These are phyloP conservation scores for Meiosimyza platycephala DNA, from an alignment of 2,888 invertebrate species.

Conservation along the genomic window DNA sequence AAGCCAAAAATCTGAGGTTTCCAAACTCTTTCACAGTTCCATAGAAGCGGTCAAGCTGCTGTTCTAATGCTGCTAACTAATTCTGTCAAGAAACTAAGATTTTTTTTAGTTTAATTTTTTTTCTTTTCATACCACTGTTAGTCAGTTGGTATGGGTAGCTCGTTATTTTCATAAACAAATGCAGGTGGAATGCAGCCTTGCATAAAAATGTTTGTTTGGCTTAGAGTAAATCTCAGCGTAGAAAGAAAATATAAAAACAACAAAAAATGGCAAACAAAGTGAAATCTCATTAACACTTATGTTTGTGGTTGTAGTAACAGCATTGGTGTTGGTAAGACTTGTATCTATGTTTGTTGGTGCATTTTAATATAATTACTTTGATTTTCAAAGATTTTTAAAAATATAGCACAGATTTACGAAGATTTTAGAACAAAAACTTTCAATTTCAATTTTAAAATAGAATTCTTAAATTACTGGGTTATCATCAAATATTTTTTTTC, in stretches of 20 bases:
- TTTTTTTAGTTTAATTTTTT: background rate
- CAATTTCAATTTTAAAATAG: too few relatives aligned
- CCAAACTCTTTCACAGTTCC: too few relatives aligned
- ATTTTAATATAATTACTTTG: constrained; percentile 3
- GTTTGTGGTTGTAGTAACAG: background rate
- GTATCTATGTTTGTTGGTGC: background rate
- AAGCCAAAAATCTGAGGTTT: too few relatives aligned
- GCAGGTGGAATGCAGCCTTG: background rate
- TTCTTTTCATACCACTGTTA: background rate
- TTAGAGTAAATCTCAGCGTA: background rate
- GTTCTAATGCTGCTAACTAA: too few relatives aligned
- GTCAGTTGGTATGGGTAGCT: background rate
- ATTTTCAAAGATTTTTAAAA: background rate
- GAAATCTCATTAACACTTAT: constrained; percentile 8
- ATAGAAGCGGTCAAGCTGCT: too few relatives aligned
- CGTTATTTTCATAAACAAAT: background rate
- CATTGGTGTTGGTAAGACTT: background rate
- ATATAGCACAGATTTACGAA: too few relatives aligned
- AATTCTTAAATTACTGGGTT: too few relatives aligned
- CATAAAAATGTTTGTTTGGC: constrained; percentile 1
- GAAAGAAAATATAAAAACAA: background rate
- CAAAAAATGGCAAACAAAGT: constrained; percentile 1
- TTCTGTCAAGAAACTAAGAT: too few relatives aligned
- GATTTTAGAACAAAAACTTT: too few relatives aligned
- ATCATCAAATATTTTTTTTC: too few relatives aligned